Base-by-base conservation (phyloP, 35 echinoderm and acorn worm species). In the Antedon bifida region DNA sequence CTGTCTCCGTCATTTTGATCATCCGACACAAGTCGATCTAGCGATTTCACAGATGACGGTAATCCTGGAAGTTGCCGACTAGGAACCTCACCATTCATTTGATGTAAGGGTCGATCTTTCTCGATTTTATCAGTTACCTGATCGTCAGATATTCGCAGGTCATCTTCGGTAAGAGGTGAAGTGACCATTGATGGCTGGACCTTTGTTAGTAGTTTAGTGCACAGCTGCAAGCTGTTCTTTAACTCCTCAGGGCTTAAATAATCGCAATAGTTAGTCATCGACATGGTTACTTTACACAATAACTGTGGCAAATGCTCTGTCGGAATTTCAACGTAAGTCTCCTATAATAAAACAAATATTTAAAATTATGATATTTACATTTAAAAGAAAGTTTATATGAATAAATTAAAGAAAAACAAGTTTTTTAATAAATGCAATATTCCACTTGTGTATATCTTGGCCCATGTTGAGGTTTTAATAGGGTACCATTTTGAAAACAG, bases 161-260 rank as follows among this genome's bases (percentile, higher is more conserved):
- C 51, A 19, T 64, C 51, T 64, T 64, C 51, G 26, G 51, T 64
- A 1, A 64, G 51, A 1, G 51, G 51, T 26, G 51, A 64, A 26
- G 51, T 64, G 5, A 92, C 95, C 95, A 99, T 99, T 30, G 95
- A 99, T 46, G 95, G 95, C 32, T 92, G 95, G 23, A 99, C 95
- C 78, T 96, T 96, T 64, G 93, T 96, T 80, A 96, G 90, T 17
- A 96, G 81, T 84, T 96, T 96, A 35, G 51, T 42, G 82, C 93
- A 96, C 34, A 96, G 90, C 30, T 88, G 75, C 30, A 96, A 79
- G 28, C 86, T 84, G 78, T 89, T 84, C 32, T 96, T 87, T 32
- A 96, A 89, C 34, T 91, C 93, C 23, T 78, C 84, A 9, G 91
- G 45, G 45, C 79, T 79, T 32, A 96, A 76, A 77, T 91, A 83